Evolutionary conservation across 53 echinoderm and acorn worm species (phyloP).

Genomic region (Apostichopus leukothele): DNA sequence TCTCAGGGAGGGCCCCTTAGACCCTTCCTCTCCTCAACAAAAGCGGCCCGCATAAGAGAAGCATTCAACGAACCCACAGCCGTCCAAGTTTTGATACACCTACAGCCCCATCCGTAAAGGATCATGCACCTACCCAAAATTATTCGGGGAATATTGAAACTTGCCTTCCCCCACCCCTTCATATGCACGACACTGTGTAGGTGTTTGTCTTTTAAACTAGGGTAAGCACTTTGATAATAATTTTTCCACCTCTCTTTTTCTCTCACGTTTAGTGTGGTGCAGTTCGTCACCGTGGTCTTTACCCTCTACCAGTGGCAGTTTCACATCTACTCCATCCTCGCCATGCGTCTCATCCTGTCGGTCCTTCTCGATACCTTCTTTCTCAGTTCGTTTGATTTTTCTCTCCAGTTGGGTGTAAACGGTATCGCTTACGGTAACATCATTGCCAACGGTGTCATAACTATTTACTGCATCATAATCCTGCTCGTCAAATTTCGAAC

Average conservation of each 20-base stretch:
- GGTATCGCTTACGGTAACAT: conserved; percentile 41
- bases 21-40: too few species aligned
- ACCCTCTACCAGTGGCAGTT: conserved; percentile 37
- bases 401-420: conserved; percentile 12
- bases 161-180: too few species aligned
- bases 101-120: too few species aligned
- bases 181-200: too few species aligned
- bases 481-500: conserved; percentile 2
- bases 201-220: too few species aligned
- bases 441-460: conserved; percentile 12
- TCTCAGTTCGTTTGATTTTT: conserved; percentile 20
- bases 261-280: neutral
- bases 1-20: too few species aligned
- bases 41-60: too few species aligned
- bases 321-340: conserved; percentile 19
- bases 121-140: too few species aligned
- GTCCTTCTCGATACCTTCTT: conserved; percentile 32
- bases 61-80: too few species aligned
- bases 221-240: neutral
- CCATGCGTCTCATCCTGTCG: conserved; percentile 15
- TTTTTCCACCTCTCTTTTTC: neutral
- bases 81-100: too few species aligned
- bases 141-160: too few species aligned
- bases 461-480: neutral
- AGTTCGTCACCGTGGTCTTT: conserved; percentile 24